Evolutionary conservation across 1,140 invertebrate genomes (phyloP).

Genomic region (Saxidomus purpurata): DNA sequence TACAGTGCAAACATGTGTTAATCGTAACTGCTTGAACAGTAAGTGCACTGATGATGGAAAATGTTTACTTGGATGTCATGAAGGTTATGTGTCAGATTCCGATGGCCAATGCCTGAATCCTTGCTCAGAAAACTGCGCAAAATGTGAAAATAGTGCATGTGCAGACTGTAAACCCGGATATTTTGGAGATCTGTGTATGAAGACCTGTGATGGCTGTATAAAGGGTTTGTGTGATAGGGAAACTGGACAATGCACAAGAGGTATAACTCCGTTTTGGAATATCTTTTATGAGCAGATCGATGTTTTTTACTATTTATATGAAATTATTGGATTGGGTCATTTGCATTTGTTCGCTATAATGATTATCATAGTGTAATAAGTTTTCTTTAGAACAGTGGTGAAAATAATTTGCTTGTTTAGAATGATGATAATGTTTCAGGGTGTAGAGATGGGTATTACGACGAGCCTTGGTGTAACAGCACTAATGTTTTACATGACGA

Average conservation of each 20-base stretch:
- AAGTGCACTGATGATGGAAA: not conserved
- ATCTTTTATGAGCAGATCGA: too few relatives aligned
- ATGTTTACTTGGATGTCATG: not conserved
- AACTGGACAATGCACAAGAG: not conserved
- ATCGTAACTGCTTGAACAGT: not conserved
- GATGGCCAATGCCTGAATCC: not conserved
- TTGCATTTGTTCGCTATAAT: too few relatives aligned
- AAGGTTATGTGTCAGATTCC: not conserved
- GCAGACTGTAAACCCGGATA: not conserved
- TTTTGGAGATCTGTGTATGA: not conserved
- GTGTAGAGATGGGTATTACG: not conserved
- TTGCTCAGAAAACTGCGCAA: not conserved
- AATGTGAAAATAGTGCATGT: not conserved
- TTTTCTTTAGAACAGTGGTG: too few relatives aligned
- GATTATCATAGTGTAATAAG: too few relatives aligned
- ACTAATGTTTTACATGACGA: not conserved
- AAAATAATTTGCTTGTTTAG: too few relatives aligned
- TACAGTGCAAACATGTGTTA: not conserved
- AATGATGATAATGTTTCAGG: too few relatives aligned
- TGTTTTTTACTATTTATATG: too few relatives aligned
- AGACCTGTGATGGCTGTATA: not conserved
- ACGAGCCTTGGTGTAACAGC: not conserved
- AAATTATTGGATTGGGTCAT: too few relatives aligned
- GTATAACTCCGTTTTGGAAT: not conserved
- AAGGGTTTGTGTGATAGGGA: not conserved